phyloP scores from a whole-genome alignment of 2,113 vertebrate species.

The Puma concolor region DNA sequence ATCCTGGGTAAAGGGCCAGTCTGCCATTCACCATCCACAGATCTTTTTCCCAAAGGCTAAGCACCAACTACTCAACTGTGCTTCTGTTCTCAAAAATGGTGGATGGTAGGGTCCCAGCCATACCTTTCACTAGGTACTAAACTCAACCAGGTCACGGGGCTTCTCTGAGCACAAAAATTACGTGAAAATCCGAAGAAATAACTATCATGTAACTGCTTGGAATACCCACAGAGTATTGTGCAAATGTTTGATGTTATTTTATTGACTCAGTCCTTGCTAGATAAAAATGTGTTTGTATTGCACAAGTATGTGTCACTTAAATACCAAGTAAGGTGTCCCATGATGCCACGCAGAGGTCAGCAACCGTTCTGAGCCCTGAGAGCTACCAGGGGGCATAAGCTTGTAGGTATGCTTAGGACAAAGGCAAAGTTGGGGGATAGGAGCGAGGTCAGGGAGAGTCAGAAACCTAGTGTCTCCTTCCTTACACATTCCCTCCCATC shows the following conservation, averaged over 20 bases:
- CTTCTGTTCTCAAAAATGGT: not conserved
- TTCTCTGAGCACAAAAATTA: not conserved
- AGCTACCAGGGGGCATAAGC: not conserved
- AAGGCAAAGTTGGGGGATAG: not conserved
- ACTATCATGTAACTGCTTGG: not conserved
- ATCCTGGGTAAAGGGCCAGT: not conserved
- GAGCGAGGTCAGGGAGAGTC: not conserved
- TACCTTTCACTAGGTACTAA: not conserved
- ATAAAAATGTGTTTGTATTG: conserved; percentile 73
- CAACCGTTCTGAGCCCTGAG: not conserved
- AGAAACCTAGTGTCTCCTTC: not conserved
- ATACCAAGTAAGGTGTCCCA: conserved; percentile 56
- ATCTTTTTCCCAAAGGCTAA: not conserved
- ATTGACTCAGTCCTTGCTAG: conserved; percentile 29
- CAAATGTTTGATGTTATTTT: conserved; percentile 58
- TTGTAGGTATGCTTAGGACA: not conserved
- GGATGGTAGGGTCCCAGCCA: not conserved
- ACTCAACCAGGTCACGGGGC: not conserved
- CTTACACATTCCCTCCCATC: not conserved
- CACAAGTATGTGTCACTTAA: conserved; percentile 67
- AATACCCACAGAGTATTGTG: conserved; percentile 22
- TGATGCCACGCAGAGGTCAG: not conserved
- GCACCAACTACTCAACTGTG: not conserved
- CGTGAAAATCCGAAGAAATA: not conserved
- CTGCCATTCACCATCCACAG: not conserved